Base-by-base conservation (phyloP, 1,140 invertebrate genomes). In the Brachionus sp. region DNA sequence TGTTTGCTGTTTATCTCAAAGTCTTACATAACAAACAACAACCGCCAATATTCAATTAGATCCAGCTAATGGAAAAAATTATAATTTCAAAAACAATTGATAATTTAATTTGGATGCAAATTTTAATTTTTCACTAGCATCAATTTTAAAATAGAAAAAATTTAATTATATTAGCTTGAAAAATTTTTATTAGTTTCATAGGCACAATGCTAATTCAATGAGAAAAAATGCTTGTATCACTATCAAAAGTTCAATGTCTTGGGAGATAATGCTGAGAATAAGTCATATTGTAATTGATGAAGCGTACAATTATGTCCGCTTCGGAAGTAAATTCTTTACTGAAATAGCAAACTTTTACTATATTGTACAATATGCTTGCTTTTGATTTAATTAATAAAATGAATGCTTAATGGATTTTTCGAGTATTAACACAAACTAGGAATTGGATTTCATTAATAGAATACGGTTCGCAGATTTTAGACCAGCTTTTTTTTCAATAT, bases 341-440 rank as follows among this genome's bases (percentile, higher is more conserved):
- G 7, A 66, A 66, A 35, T 16, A 66, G n/a, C 37, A 9, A 39
- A 42, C 37, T 39, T 39, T 70, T 39, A 25, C 1, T 25, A 37
- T 37, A 70, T 70, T 37, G 29, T 37, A 70, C 33, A 70, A 70
- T 70, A 37, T 70, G n/a, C 7, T 70, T 33, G 33, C 9, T 19
- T 70, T 70, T 70, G 66, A 39, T 70, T 70, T 39, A 70, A 70
- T 70, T 70, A 66, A 66, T 66, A 13, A 66, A 66, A 66, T 66
- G 64, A 66, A 66, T 37, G 33, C 64, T 66, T 66, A 66, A 66
- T 66, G 64, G 64, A 66, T 66, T 66, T 66, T 66, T 29, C 9
- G 64, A 66, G 64, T 33, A 66, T 66, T 66, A 66, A 33, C 64
- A 33, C 13, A 33, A 66, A 37, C 64, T 66, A 33, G n/a, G 33